Base-by-base conservation (phyloP, 2,888 invertebrate species). In the Caenorhabditis sp. region DNA sequence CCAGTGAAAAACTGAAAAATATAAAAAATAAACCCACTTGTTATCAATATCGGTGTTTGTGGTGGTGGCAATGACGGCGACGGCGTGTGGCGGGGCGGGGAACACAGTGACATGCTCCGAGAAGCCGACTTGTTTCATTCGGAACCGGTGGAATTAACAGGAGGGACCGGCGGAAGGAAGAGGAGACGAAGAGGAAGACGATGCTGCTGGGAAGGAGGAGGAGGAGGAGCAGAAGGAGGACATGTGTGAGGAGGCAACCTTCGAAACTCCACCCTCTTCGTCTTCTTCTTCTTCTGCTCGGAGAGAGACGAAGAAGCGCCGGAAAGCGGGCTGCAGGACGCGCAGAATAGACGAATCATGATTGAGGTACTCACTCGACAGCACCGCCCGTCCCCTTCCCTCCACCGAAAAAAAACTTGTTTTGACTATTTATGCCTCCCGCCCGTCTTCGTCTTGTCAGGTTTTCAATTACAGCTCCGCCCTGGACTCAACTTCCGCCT, bases 381-480 rank as follows among this genome's bases (percentile, higher is more conserved):
- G 28, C 60, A 18, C 44, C 24, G n/a, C 37, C n/a, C n/a, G n/a
- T n/a, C n/a, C n/a, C n/a, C n/a, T n/a, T n/a, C n/a, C n/a, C n/a
- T n/a, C n/a, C n/a, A n/a, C n/a, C n/a, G n/a, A n/a, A 61, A 22
- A 76, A 67, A 78, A 56, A 78, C 69, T 70, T 67, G 71, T 71
- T 78, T 70, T 70, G 70, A 78, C 64, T 70, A 78, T 65, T 58
- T 69, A 64, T 55, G 65, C 70, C n/a, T n/a, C n/a, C n/a, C n/a
- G n/a, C 32, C 20, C 58, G 62, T 65, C 69, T 53, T 69, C 77
- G 32, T 68, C 68, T 68, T 50, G 56, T 69, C 58, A 70, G 65
- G 71, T 78, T 78, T 70, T 69, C 78, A 78, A 78, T 78, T 78
- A 76, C 67, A 67, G 67, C 65, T 18, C 58, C 65, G 72, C 72